Evolutionary conservation across 2,888 invertebrate species (phyloP).

Genomic region (Prionchulus punctatus): DNA sequence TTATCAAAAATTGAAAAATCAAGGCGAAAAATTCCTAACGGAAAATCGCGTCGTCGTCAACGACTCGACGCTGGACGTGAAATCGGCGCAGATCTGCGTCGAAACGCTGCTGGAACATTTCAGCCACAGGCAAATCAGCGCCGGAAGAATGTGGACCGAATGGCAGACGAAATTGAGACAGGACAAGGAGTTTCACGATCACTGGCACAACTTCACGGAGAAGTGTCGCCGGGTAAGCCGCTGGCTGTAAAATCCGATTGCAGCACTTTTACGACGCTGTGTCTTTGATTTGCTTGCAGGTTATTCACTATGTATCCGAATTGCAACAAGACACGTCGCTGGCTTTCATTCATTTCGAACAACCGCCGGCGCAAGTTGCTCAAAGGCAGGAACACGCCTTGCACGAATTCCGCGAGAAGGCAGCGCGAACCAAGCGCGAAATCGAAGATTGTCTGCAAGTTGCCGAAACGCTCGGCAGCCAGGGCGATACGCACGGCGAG

Average conservation of each 20-base stretch:
- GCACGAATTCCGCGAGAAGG: conserved; percentile 12
- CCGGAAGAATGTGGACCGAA: conserved; percentile 10
- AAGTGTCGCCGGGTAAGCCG: conserved; percentile 48
- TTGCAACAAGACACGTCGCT: conserved; percentile 41
- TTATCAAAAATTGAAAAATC: conserved; percentile 49
- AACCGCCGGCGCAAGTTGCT: conserved; percentile 38
- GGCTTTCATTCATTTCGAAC: conserved; percentile 5
- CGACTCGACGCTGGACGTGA: conserved; percentile 52
- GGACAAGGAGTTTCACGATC: conserved; percentile 31
- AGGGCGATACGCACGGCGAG: conserved; percentile 42
- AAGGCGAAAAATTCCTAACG: conserved; percentile 51
- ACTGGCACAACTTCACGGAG: conserved; percentile 42
- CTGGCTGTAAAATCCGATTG: background rate
- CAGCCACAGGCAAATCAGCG: conserved; percentile 46
- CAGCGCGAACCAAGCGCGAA: conserved; percentile 42
- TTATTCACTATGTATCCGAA: conserved; percentile 37
- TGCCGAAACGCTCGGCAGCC: conserved; percentile 48
- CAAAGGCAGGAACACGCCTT: conserved; percentile 22
- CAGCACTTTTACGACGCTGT: background rate
- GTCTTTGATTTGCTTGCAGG: conserved; percentile 25
- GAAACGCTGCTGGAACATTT: conserved; percentile 52
- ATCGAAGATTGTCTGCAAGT: conserved; percentile 48
- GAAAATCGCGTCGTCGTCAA: conserved; percentile 37
- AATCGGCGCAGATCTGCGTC: conserved; percentile 49
- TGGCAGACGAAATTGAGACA: conserved; percentile 44